Percentiles rank a stretch among this genome's conserved stretches.
These are phyloP conservation scores for Suillia variegata DNA, from an alignment of 2,888 invertebrate species.

Conservation along the genomic window DNA sequence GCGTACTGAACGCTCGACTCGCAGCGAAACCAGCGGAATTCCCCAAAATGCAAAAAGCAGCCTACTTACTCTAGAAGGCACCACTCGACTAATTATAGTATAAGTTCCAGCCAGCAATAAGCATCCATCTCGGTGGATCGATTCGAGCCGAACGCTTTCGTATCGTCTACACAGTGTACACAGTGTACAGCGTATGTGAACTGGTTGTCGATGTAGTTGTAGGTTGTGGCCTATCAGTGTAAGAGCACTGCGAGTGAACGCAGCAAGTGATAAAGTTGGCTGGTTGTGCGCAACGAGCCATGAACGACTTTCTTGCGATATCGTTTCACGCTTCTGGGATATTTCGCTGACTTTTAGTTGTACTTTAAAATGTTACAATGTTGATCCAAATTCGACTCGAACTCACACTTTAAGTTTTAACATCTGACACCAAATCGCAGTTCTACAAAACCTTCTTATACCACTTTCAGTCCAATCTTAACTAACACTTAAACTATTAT, in stretches of 20 bases:
- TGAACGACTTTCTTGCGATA: background rate
- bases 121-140: constrained; percentile 29
- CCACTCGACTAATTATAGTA: constrained; percentile 60
- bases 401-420: too few relatives aligned
- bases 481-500: too few relatives aligned
- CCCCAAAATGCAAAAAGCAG: constrained; percentile 40
- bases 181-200: constrained; percentile 38
- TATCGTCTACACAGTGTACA: constrained; percentile 12
- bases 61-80: constrained; percentile 61
- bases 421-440: too few relatives aligned
- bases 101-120: constrained; percentile 51
- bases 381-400: too few relatives aligned
- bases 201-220: constrained; percentile 12
- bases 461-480: too few relatives aligned
- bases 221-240: constrained; percentile 17
- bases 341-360: background rate
- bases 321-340: background rate
- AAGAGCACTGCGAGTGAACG: background rate
- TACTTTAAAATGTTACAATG: too few relatives aligned
- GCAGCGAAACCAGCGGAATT: constrained; percentile 38
- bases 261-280: background rate
- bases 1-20: constrained; percentile 56
- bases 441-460: too few relatives aligned
- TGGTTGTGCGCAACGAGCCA: background rate
- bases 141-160: constrained; percentile 21